phyloP scores from a whole-genome alignment of 2,797 vertebrate species.

The Glossophaga mutica region DNA sequence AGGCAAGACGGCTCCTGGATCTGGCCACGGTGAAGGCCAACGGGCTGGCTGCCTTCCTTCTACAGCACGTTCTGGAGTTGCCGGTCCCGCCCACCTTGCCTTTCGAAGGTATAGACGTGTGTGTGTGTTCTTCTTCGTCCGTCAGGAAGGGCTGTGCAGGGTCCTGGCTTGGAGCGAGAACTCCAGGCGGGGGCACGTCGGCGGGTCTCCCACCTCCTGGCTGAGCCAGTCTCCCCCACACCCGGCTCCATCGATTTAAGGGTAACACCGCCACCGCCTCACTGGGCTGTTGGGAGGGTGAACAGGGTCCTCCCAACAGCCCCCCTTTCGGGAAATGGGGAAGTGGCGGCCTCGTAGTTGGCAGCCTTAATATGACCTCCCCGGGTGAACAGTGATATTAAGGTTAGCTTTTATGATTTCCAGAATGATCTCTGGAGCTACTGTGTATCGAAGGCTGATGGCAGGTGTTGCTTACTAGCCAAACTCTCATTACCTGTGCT shows the following conservation, averaged over 20 bases:
- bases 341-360: no score
- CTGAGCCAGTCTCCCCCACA: neutral
- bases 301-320: no score
- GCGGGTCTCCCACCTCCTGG: neutral
- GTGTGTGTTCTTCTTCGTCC: neutral
- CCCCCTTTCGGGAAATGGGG: no score
- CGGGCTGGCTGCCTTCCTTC: conserved; percentile 81
- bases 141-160: neutral
- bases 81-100: neutral
- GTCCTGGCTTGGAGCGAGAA: neutral
- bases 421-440: neutral
- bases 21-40: conserved; percentile 85
- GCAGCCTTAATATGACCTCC: no score
- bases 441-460: neutral
- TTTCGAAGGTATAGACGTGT: conserved; percentile 53
- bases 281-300: neutral
- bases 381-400: no score
- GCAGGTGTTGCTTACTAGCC: neutral
- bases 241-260: neutral
- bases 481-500: neutral
- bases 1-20: conserved; percentile 89
- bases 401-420: neutral
- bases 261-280: neutral
- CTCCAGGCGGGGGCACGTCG: rapidly evolving
- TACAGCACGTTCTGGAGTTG: conserved; percentile 78